Evolutionary conservation across 2,797 vertebrate species (phyloP).

Genomic region (Xenopus petersii): DNA sequence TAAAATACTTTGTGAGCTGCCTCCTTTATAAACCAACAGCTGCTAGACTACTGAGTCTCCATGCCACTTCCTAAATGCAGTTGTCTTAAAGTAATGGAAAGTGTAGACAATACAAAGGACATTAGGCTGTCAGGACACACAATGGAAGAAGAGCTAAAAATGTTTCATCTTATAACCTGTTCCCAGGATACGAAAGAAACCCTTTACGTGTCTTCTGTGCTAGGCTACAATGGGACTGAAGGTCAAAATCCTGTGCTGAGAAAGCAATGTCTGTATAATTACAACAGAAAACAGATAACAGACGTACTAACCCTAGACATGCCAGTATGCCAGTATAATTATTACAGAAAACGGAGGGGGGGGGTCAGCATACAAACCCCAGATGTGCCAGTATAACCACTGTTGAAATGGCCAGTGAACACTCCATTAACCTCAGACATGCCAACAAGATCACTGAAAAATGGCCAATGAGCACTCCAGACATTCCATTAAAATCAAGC

Average conservation of each 20-base stretch:
- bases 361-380: too few species aligned
- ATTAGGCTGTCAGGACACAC: slow-evolving; percentile 8
- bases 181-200: slow-evolving; percentile 25
- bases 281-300: too few species aligned
- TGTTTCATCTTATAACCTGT: slow-evolving; percentile 17
- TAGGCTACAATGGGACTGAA: slow-evolving; percentile 25
- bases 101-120: slow-evolving; percentile 17
- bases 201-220: slow-evolving; percentile 18
- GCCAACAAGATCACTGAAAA: too few species aligned
- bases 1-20: slow-evolving; percentile 28
- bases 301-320: too few species aligned
- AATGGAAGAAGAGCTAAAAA: slow-evolving; percentile 24
- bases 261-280: not conserved
- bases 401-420: too few species aligned
- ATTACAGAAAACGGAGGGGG: too few species aligned
- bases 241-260: slow-evolving; percentile 16
- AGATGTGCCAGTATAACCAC: too few species aligned
- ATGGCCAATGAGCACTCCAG: too few species aligned
- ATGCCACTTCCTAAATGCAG: slow-evolving; percentile 18
- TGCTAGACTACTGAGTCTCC: slow-evolving; percentile 15
- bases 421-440: too few species aligned
- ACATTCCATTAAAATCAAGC: too few species aligned
- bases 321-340: too few species aligned
- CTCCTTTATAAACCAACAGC: slow-evolving; percentile 1
- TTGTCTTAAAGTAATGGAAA: slow-evolving; percentile 46